A percentile compares a stretch with the other conserved stretches of the same genome.
phyloP scores from a whole-genome alignment of 2,113 vertebrate genomes.

The Brevimyrus niger region DNA sequence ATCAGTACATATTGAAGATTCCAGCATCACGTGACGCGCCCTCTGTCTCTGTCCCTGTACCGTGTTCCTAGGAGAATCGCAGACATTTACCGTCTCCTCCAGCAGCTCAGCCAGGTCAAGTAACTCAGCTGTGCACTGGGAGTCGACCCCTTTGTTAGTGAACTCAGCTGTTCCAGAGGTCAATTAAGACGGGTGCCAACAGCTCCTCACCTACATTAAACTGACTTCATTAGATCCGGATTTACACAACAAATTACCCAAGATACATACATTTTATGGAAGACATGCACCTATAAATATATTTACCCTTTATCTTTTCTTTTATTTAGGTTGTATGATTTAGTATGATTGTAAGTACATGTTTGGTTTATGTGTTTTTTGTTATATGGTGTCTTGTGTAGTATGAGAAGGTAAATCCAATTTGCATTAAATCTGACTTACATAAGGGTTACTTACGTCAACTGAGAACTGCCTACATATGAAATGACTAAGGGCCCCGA shows the following conservation, averaged over 20 bases:
- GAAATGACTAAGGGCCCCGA: not conserved
- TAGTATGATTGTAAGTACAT: not conserved
- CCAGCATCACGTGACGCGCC: not conserved
- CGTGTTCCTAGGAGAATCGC: not conserved
- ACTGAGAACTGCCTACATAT: not conserved
- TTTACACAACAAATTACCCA: not conserved
- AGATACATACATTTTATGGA: not conserved
- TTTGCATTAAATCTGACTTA: not conserved
- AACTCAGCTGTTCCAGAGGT: not conserved
- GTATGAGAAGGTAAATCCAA: not conserved
- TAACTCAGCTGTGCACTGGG: not conserved
- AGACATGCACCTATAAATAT: not conserved
- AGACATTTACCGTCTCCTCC: not conserved
- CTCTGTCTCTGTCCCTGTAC: not conserved
- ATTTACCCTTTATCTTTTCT: not conserved
- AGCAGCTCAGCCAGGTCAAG: not conserved
- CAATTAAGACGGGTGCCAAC: not conserved
- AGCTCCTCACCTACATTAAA: not conserved
- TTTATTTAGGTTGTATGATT: not conserved
- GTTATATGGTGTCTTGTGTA: not conserved
- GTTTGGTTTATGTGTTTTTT: not conserved
- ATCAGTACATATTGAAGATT: not conserved
- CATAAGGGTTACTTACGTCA: too few species aligned
- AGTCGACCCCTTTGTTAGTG: not conserved
- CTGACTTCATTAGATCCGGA: not conserved